Base-by-base conservation (phyloP, 2,113 vertebrate species). In the Ammodytes marinus region DNA sequence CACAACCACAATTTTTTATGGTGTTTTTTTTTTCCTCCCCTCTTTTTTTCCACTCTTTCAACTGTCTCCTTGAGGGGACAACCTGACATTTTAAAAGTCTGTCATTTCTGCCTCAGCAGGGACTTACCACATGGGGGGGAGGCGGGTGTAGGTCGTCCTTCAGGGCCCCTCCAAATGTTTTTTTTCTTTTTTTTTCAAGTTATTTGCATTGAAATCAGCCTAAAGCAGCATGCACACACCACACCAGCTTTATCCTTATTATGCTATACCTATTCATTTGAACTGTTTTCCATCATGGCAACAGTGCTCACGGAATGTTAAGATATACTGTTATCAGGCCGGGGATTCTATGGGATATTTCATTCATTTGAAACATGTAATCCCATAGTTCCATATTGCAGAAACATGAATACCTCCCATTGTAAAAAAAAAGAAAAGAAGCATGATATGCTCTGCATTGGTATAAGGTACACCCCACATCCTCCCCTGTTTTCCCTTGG, bases 21-120 rank as follows among this genome's bases (percentile, higher is more conserved):
- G 27, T 27, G 27, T 27, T 27, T 27, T 27, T 27, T 27, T 27
- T 27, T 27, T 27, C 27, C 2, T 27, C 27, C 27, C 27, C 53
- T 39, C 70, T 69, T 59, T 46, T 49, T 3, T 35, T 27, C 6
- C 12, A 8, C 17, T n/a, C 66, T 60, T 75, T 79, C 72, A 82
- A 47, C 80, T 71, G 61, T 86, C 89, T 89, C 70, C 86, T 92
- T 76, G 83, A 91, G 90, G 86, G 86, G 86, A 91, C 82, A 90
- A 61, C 64, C 79, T 92, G 89, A 91, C 89, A 92, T 92, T 89
- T 88, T 83, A 74, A 85, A 90, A 88, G 78, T 88, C 80, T 92
- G 89, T 90, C 88, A 88, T 87, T 92, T 91, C 27, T 90, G 80
- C 84, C 88, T 87, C 89, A 91, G 88, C 89, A 79, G 77, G 80